Evolutionary conservation across 2,888 invertebrate genomes (phyloP).

Genomic region (Trimorus sp.): DNA sequence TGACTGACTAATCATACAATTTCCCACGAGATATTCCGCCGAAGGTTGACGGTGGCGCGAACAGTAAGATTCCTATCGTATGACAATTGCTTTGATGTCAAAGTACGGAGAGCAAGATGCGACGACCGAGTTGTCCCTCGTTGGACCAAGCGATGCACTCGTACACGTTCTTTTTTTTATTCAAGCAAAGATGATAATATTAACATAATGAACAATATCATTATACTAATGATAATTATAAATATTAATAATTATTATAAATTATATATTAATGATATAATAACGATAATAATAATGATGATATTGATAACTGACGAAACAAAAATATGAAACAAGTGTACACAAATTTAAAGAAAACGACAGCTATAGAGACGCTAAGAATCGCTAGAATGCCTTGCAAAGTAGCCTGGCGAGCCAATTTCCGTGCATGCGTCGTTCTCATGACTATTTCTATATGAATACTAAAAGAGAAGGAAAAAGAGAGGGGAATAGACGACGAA

Average conservation of each 20-base stretch:
- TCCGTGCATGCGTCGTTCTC: conserved; percentile 47
- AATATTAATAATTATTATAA: too few species aligned
- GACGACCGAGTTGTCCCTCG: conserved; percentile 17
- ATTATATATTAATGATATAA: too few species aligned
- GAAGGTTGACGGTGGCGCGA: not conserved
- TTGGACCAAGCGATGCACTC: conserved; percentile 5
- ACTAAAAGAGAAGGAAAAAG: conserved; percentile 9
- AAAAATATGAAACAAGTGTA: too few species aligned
- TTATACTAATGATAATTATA: too few species aligned
- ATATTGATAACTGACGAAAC: too few species aligned
- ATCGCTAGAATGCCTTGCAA: conserved; percentile 58
- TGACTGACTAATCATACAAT: conserved; percentile 55
- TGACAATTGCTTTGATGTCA: conserved; percentile 77
- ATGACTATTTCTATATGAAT: conserved; percentile 46
- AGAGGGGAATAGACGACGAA: conserved; percentile 1
- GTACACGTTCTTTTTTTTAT: conserved; percentile 35
- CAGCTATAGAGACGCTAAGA: conserved; percentile 34
- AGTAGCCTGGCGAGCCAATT: conserved; percentile 46
- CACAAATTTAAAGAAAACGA: too few species aligned
- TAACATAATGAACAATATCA: not conserved
- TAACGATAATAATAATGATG: conserved; percentile 13
- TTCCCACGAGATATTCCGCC: conserved; percentile 33
- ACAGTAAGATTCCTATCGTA: conserved; percentile 72
- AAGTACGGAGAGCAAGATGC: conserved; percentile 71
- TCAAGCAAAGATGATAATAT: conserved; percentile 28